Percentiles rank a stretch among this genome's conserved stretches.
Conservation (phyloP, 1,140 invertebrate species). For the Sycophaga agraensis region DNA sequence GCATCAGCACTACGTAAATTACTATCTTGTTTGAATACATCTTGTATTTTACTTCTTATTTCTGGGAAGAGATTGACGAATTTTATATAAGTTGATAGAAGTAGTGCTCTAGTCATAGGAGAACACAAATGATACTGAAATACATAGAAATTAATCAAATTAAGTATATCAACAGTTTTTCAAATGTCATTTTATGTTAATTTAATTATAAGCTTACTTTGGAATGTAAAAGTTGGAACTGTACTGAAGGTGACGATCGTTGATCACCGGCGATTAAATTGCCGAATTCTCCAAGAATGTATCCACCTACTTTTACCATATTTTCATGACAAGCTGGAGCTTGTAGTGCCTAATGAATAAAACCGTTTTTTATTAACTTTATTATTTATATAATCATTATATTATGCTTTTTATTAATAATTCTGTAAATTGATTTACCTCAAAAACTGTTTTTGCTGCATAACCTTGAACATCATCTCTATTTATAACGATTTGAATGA, state of each 20-base stretch:
- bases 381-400: not conserved
- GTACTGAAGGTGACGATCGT: conserved; percentile 91
- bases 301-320: conserved; percentile 99
- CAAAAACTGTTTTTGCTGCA: conserved; percentile 99
- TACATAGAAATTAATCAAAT: conserved; percentile 27
- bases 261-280: conserved; percentile 99
- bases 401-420: too few relatives aligned
- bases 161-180: not conserved
- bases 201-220: conserved; percentile 65
- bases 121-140: conserved; percentile 93
- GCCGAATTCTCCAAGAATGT: conserved; percentile 99
- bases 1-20: conserved; percentile 97
- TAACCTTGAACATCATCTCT: conserved; percentile 99
- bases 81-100: conserved; percentile 98
- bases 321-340: conserved; percentile 99
- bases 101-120: conserved; percentile 89
- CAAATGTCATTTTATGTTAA: not conserved
- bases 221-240: conserved; percentile 96
- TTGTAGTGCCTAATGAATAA: conserved; percentile 75
- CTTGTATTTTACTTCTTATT: conserved; percentile 95
- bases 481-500: conserved; percentile 99
- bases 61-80: conserved; percentile 99
- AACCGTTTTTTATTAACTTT: not conserved
- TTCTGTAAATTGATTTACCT: conserved; percentile 58
- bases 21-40: conserved; percentile 93